Conservation (phyloP, 1,140 invertebrate species). For the Parapsyche elsis region DNA sequence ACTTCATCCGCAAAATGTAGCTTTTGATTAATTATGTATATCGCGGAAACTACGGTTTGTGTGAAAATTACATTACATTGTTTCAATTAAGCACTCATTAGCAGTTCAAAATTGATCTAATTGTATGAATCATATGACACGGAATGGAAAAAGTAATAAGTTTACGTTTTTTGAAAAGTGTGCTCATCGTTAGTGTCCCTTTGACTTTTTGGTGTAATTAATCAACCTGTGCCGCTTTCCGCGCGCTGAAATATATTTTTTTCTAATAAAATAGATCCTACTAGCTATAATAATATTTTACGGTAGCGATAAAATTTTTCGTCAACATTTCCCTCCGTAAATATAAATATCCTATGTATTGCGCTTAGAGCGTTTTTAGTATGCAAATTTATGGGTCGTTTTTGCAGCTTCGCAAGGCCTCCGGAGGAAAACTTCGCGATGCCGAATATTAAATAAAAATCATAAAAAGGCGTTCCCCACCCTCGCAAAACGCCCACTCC, state of each 20-base stretch:
- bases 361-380: conserved; percentile 40
- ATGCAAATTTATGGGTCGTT: conserved; percentile 51
- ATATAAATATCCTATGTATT: conserved; percentile 8
- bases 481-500: background rate
- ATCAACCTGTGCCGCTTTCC: background rate
- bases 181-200: no score
- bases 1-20: background rate
- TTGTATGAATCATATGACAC: background rate
- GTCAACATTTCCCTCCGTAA: conserved; percentile 19
- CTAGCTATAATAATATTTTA: background rate
- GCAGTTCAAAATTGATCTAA: background rate
- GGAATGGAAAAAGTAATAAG: no score
- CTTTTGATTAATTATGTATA: conserved; percentile 36
- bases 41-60: background rate
- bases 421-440: conserved; percentile 41
- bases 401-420: conserved; percentile 31
- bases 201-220: no score
- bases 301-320: background rate
- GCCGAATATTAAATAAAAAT: conserved; percentile 55
- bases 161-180: no score
- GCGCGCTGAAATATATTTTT: no score
- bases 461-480: conserved; percentile 48
- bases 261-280: background rate
- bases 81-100: conserved; percentile 10
- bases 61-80: conserved; percentile 2